Conservation (phyloP, 2,113 vertebrate species). For the Protobothrops flavoviridis region DNA sequence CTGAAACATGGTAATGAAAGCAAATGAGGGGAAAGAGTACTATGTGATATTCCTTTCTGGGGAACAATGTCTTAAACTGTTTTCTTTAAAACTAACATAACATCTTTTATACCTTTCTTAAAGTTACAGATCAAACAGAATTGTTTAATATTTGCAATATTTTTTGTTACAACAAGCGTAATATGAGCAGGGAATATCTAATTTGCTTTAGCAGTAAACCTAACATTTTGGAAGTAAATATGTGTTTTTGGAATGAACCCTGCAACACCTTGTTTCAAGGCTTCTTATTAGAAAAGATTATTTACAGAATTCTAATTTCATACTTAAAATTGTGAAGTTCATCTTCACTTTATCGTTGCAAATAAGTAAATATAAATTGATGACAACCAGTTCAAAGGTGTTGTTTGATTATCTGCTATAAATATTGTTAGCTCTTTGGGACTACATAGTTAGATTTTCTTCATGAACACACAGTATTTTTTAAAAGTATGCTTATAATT, state of each 20-base stretch:
- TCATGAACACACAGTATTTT: background rate
- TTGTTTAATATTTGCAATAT: background rate
- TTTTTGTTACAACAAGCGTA: background rate
- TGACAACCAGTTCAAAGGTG: background rate
- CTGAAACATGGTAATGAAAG: background rate
- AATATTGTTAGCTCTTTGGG: background rate
- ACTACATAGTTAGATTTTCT: background rate
- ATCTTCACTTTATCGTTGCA: background rate
- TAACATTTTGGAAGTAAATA: background rate
- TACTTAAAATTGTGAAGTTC: background rate
- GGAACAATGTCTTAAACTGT: background rate
- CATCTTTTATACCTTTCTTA: background rate
- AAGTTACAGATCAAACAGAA: background rate
- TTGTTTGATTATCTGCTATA: background rate
- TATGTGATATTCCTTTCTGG: background rate
- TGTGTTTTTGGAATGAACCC: background rate
- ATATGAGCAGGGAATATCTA: background rate
- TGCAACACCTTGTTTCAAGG: background rate
- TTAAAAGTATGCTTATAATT: background rate
- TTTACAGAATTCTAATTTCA: background rate
- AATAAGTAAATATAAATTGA: background rate
- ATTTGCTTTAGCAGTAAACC: background rate
- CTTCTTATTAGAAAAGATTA: background rate
- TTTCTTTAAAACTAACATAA: background rate
- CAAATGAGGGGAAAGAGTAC: background rate